Evolutionary conservation across 1,140 invertebrate genomes (phyloP).

Genomic region (Megalonaias nervosa): DNA sequence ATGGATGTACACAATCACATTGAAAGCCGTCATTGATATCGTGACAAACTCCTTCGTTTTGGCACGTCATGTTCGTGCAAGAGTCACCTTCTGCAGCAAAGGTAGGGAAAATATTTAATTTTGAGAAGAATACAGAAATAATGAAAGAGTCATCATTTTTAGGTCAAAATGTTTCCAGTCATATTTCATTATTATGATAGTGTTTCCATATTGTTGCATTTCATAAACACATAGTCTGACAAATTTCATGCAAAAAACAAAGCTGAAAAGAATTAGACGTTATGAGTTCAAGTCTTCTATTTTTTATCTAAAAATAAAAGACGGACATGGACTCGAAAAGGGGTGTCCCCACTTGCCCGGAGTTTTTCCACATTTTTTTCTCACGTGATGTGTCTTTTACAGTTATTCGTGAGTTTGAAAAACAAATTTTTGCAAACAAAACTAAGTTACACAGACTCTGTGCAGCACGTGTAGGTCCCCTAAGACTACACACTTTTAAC

Average conservation of each 20-base stretch:
- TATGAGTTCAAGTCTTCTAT: too few species aligned
- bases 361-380: too few species aligned
- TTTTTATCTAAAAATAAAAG: too few species aligned
- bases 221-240: neutral
- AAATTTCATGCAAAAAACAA: neutral
- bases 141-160: neutral
- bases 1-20: slow-evolving; percentile 37
- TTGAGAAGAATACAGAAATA: neutral
- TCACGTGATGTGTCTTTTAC: too few species aligned
- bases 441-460: too few species aligned
- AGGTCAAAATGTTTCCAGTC: neutral
- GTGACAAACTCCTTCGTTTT: slow-evolving; percentile 37
- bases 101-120: neutral
- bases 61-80: slow-evolving; percentile 30
- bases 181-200: neutral
- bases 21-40: slow-evolving; percentile 22
- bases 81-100: slow-evolving; percentile 12
- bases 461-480: too few species aligned
- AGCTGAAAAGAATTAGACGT: too few species aligned
- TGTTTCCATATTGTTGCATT: neutral
- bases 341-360: too few species aligned
- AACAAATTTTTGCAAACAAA: too few species aligned
- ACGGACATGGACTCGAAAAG: too few species aligned
- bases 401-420: too few species aligned
- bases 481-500: too few species aligned